These are phyloP conservation scores for Chelon auratus DNA, from an alignment of 2,797 vertebrate species.

Conservation along the genomic window DNA sequence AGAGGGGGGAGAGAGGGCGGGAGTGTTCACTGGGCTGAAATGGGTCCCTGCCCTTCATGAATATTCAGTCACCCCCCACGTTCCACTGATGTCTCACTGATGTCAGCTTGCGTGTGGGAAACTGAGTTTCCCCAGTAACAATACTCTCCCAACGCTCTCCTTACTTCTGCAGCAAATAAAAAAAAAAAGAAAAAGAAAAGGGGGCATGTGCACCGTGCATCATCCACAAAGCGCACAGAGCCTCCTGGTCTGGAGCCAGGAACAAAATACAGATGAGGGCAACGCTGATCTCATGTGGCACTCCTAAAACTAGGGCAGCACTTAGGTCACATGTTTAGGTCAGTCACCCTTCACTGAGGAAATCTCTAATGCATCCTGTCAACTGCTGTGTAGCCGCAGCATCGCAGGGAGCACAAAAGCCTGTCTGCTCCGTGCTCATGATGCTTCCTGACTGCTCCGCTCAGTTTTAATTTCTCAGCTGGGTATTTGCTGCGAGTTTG, in stretches of 20 bases:
- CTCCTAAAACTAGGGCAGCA: constrained; percentile 77
- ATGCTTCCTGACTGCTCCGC: constrained; percentile 62
- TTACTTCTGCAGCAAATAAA: constrained; percentile 54
- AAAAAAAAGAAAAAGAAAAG: neutral
- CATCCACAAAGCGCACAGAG: constrained; percentile 36
- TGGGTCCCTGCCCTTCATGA: constrained; percentile 83
- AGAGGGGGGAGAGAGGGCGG: constrained; percentile 25
- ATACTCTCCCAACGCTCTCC: constrained; percentile 63
- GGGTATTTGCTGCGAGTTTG: constrained; percentile 35
- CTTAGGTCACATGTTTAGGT: constrained; percentile 83
- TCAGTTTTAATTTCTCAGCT: constrained; percentile 55
- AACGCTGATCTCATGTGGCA: constrained; percentile 77
- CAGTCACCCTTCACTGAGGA: constrained; percentile 77
- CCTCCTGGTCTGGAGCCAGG: constrained; percentile 28
- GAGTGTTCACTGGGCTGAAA: constrained; percentile 78
- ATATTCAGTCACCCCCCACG: constrained; percentile 77
- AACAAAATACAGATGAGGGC: constrained; percentile 59
- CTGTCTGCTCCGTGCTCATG: constrained; percentile 42
- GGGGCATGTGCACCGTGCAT: constrained; percentile 17
- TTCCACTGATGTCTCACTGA: constrained; percentile 77
- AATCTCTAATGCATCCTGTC: constrained; percentile 80
- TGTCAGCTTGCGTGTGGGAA: constrained; percentile 81
- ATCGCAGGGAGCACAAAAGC: constrained; percentile 50
- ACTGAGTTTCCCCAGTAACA: constrained; percentile 76
- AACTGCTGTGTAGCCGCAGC: constrained; percentile 62